These are phyloP conservation scores for Montifringilla adamsi DNA, from an alignment of 2,113 vertebrate genomes.

Conservation along the genomic window DNA sequence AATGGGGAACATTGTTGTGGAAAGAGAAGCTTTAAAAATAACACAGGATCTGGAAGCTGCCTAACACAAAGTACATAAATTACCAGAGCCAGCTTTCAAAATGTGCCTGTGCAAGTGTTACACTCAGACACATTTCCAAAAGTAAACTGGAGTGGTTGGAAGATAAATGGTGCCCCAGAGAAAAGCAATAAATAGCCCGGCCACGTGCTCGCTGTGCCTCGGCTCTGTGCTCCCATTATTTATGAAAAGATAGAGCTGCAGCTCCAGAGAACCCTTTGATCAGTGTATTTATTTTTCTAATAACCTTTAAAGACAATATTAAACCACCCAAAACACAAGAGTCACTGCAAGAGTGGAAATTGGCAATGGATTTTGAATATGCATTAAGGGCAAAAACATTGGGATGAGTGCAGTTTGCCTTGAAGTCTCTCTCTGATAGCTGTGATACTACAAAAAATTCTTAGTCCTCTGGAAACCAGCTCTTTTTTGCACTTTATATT, in stretches of 20 bases:
- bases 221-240: background rate
- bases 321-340: background rate
- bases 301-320: background rate
- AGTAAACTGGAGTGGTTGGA: constrained; percentile 2
- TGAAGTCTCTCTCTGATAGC: background rate
- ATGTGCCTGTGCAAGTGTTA: background rate
- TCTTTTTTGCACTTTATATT: background rate
- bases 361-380: background rate
- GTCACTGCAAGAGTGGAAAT: background rate
- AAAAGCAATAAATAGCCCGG: constrained; percentile 30
- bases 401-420: background rate
- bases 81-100: background rate
- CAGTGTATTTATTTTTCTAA: background rate
- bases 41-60: background rate
- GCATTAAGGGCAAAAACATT: background rate
- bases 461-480: background rate
- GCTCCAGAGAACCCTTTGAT: background rate
- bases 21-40: constrained; percentile 18
- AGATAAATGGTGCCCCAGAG: constrained; percentile 37
- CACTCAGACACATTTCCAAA: background rate
- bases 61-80: constrained; percentile 1
- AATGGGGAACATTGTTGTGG: background rate
- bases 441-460: background rate
- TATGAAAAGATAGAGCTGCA: background rate
- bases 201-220: background rate